A percentile compares a stretch with the other conserved stretches of the same genome.
phyloP scores from a whole-genome alignment of 1,140 invertebrate species.

The Anoplolepis gracilipes region DNA sequence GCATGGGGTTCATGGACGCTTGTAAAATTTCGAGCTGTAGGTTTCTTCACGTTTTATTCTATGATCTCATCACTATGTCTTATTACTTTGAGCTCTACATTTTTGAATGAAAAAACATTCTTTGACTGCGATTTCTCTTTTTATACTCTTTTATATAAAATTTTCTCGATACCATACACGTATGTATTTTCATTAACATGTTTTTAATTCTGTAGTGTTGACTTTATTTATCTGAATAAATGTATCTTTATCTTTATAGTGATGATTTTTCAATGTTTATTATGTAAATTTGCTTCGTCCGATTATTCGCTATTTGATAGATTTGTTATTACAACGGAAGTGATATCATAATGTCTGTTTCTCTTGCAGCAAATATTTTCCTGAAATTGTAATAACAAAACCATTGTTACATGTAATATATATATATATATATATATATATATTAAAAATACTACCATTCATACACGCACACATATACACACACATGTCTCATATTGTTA shows the following conservation, averaged over 20 bases:
- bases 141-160: background rate
- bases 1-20: constrained; percentile 65
- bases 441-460: constrained; percentile 6
- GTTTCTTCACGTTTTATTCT: constrained; percentile 25
- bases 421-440: background rate
- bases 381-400: constrained; percentile 47
- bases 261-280: constrained; percentile 38
- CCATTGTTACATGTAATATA: too few relatives aligned
- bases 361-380: constrained; percentile 20
- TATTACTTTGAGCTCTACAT: too few relatives aligned
- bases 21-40: constrained; percentile 64
- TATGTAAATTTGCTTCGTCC: constrained; percentile 27
- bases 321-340: constrained; percentile 32
- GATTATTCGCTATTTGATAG: constrained; percentile 17
- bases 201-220: constrained; percentile 2
- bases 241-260: background rate
- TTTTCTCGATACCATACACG: background rate
- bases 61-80: constrained; percentile 48
- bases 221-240: constrained; percentile 15
- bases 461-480: too few relatives aligned
- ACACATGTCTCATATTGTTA: constrained; percentile 37
- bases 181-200: constrained; percentile 1
- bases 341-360: constrained; percentile 29
- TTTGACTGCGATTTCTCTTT: background rate
- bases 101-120: constrained; percentile 31